phyloP scores from a whole-genome alignment of 2,113 vertebrate genomes.

The Dendrocopos noguchii region DNA sequence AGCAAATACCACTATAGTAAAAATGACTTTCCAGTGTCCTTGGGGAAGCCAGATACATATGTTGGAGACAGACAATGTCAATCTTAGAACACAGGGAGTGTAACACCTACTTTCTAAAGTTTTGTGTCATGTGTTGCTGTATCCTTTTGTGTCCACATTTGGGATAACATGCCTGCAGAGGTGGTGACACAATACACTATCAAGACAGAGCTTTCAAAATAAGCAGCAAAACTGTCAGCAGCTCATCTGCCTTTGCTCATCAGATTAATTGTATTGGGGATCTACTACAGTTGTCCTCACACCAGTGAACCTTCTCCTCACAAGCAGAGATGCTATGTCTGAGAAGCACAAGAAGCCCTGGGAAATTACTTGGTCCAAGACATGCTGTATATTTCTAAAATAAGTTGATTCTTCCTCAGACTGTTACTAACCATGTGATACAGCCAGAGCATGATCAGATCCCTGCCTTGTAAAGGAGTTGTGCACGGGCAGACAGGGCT shows the following conservation, averaged over 20 bases:
- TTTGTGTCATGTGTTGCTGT: not conserved
- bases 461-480: not conserved
- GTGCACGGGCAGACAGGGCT: not conserved
- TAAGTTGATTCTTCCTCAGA: not conserved
- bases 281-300: not conserved
- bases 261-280: not conserved
- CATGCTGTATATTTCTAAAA: not conserved
- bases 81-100: not conserved
- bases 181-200: not conserved
- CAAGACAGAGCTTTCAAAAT: not conserved
- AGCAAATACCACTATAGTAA: not conserved
- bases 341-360: not conserved
- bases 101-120: not conserved
- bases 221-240: not conserved
- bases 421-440: not conserved
- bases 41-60: not conserved
- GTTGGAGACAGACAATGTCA: not conserved
- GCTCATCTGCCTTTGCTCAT: not conserved
- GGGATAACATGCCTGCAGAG: not conserved
- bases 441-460: not conserved
- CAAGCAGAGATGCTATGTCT: not conserved
- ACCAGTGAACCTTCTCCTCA: not conserved
- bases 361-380: not conserved
- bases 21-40: not conserved
- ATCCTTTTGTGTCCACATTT: not conserved